These are phyloP conservation scores for Liolophura sinensis DNA, from an alignment of 1,140 invertebrate genomes.

Conservation along the genomic window DNA sequence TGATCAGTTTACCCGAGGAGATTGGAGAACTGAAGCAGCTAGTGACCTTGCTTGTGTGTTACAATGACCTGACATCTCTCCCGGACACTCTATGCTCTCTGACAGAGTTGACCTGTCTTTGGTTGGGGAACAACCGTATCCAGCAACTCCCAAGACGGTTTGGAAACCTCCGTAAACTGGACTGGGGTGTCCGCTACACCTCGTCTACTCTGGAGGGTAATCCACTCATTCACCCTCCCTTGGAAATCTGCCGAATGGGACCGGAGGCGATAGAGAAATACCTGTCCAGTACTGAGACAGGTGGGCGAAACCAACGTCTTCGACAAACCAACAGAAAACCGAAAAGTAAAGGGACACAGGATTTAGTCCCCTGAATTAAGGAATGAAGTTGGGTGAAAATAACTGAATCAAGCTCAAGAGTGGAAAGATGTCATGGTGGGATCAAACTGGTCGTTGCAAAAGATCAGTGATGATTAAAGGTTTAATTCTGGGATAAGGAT, in stretches of 20 bases:
- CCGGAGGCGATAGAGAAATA: slow-evolving; percentile 38
- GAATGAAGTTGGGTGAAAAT: too few species aligned
- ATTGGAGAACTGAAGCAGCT: slow-evolving; percentile 50
- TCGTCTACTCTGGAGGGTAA: slow-evolving; percentile 55
- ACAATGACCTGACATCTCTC: slow-evolving; percentile 49
- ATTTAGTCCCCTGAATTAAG: too few species aligned
- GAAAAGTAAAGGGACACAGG: too few species aligned
- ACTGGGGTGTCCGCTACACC: slow-evolving; percentile 52
- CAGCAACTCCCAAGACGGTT: slow-evolving; percentile 48
- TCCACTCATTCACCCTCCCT: slow-evolving; percentile 50
- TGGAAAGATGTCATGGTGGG: too few species aligned
- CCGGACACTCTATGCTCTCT: slow-evolving; percentile 52
- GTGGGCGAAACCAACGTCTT: too few species aligned
- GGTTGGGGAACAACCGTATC: slow-evolving; percentile 56
- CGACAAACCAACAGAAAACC: too few species aligned
- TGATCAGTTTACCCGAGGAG: slow-evolving; percentile 38
- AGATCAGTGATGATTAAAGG: too few species aligned
- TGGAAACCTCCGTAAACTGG: slow-evolving; percentile 44
- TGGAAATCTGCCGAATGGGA: slow-evolving; percentile 55
- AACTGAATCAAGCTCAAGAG: too few species aligned
- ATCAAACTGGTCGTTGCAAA: too few species aligned
- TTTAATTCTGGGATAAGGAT: too few species aligned
- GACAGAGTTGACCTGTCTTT: slow-evolving; percentile 47
- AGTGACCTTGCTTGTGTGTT: slow-evolving; percentile 49
- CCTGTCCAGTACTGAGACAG: too few species aligned